phyloP scores from a whole-genome alignment of 2,888 invertebrate genomes.

The Drosophila greeni region DNA sequence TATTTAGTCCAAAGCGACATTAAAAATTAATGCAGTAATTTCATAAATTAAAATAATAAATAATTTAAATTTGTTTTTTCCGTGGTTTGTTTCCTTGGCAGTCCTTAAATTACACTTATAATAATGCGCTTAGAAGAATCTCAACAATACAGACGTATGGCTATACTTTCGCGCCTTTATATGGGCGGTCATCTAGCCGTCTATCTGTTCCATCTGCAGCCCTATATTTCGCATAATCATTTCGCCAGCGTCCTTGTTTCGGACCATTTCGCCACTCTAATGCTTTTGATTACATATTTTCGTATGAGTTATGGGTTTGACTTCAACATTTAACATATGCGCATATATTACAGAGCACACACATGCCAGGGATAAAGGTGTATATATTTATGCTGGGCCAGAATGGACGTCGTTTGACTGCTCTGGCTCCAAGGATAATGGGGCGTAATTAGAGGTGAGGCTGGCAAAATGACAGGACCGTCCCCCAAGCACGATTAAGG shows the following conservation, averaged over 20 bases:
- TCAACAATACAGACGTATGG: background rate
- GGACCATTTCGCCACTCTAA: constrained; percentile 21
- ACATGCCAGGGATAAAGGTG: constrained; percentile 15
- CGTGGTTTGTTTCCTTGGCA: background rate
- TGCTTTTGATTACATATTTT: constrained; percentile 37
- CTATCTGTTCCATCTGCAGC: background rate
- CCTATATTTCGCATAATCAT: background rate
- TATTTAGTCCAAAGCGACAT: background rate
- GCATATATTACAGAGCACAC: constrained; percentile 23
- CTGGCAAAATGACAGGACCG: constrained; percentile 15
- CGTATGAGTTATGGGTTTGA: constrained; percentile 27
- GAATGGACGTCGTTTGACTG: constrained; percentile 6
- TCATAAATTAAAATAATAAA: background rate
- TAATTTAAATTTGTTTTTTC: too few relatives aligned
- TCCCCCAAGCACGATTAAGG: constrained; percentile 9
- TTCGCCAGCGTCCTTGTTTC: background rate
- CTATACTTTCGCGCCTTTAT: background rate
- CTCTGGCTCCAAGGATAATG: constrained; percentile 19
- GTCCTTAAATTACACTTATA: background rate
- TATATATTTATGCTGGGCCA: constrained; percentile 15
- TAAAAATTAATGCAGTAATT: background rate
- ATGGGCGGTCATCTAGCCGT: background rate
- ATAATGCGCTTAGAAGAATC: background rate
- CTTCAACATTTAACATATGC: constrained; percentile 25
- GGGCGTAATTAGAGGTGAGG: constrained; percentile 37